These are phyloP conservation scores for Phrynosoma blainvillii DNA, from an alignment of 2,113 vertebrate species.

Conservation along the genomic window DNA sequence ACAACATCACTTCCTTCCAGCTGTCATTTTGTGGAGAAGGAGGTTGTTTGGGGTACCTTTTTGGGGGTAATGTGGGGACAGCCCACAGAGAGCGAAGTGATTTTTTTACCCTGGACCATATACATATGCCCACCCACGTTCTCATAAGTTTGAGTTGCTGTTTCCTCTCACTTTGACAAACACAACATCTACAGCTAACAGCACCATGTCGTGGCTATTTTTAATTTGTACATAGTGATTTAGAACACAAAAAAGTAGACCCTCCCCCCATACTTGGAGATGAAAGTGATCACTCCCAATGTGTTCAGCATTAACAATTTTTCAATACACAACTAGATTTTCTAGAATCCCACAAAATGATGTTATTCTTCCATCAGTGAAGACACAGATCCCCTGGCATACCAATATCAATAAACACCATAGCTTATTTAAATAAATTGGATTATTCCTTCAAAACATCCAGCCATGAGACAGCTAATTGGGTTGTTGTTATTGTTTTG, in stretches of 20 bases:
- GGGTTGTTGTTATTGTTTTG: constrained; percentile 2
- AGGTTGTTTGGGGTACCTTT: too few relatives aligned
- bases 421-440: constrained; percentile 54
- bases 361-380: constrained; percentile 23
- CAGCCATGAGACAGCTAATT: constrained; percentile 55
- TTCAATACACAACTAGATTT: not conserved
- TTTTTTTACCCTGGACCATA: too few relatives aligned
- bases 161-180: not conserved
- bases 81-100: too few relatives aligned
- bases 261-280: not conserved
- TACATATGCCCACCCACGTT: too few relatives aligned
- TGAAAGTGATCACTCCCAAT: not conserved
- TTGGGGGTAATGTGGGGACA: too few relatives aligned
- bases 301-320: not conserved
- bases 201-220: not conserved
- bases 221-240: not conserved
- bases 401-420: constrained; percentile 21
- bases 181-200: not conserved
- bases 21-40: too few relatives aligned
- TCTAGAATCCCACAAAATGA: constrained; percentile 13
- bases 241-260: not conserved
- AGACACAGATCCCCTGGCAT: not conserved
- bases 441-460: constrained; percentile 41
- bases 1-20: too few relatives aligned
- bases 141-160: too few relatives aligned